Base-by-base conservation (phyloP, 2,888 invertebrate species). In the Stramonita haemastoma region DNA sequence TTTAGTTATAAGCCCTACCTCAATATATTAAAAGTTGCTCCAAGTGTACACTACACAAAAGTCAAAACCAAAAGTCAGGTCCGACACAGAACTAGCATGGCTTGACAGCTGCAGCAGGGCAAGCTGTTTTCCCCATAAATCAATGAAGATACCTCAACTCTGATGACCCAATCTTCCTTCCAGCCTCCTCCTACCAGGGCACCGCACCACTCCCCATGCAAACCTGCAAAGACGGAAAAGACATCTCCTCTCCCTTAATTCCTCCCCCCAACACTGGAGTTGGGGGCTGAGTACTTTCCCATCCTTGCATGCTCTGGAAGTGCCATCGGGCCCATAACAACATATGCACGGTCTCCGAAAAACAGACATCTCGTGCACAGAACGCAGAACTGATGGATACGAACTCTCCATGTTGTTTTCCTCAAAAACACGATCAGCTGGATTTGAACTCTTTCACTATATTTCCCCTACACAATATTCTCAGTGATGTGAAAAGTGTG, bases 141-240 rank as follows among this genome's bases (percentile, higher is more conserved):
- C 17, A 79, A 70, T 87, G 60, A 46, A 85, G 73, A 60, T 87
- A 46, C 87, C 60, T 87, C 81, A 29, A 17, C 60, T 87, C 34
- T 87, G 81, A 87, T 81, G 87, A 60, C 77, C 60, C 19, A 46
- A 81, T 34, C 81, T 79, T 57, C 46, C 87, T 32, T 46, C 15
- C 77, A 46, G 32, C 13, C 56, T 77, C 26, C 29, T 46, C 34
- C 22, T 32, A 2, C 32, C 34, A 60, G 60, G 60, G 22, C 22
- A 29, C 22, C 2, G n/a, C 70, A 73, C n/a, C 84, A 84, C 85
- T 57, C 60, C 87, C 87, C 86, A 29, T 22, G 87, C 87, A 46
- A 57, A 87, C 79, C 57, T 60, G 56, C 26, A 46, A 60, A 87
- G 87, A 32, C 29, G 79, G 73, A 87, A 87, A 87, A 87, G 32